Evolutionary conservation across 2,113 vertebrate species (phyloP).

Genomic region (Vidua macroura): DNA sequence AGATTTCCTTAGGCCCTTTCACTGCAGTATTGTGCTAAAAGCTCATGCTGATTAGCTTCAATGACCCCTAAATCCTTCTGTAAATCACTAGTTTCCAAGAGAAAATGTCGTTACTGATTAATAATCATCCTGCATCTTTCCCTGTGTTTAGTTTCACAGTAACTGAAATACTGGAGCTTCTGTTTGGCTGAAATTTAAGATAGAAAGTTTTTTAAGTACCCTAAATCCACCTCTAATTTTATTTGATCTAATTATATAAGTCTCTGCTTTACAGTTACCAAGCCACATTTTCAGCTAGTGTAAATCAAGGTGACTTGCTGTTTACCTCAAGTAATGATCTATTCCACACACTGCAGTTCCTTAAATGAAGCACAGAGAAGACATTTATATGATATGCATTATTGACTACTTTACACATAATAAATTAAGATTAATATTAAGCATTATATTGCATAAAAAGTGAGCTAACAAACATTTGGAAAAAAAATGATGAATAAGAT

Average conservation of each 20-base stretch:
- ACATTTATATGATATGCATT: background rate
- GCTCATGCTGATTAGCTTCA: background rate
- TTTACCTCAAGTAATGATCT: slow-evolving; percentile 6
- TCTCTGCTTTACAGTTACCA: background rate
- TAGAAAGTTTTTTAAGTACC: background rate
- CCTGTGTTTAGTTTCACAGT: background rate
- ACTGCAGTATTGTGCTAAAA: background rate
- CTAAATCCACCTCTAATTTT: background rate
- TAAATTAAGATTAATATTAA: slow-evolving; percentile 31
- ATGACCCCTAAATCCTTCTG: background rate
- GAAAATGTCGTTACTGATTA: background rate
- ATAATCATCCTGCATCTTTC: background rate
- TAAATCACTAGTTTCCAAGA: background rate
- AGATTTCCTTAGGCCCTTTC: background rate
- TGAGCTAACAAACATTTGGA: background rate
- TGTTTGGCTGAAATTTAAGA: background rate
- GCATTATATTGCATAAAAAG: background rate
- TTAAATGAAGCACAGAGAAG: background rate
- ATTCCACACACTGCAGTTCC: background rate
- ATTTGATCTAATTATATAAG: background rate
- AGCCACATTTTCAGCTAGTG: background rate
- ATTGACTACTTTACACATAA: background rate
- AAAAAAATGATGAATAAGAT: background rate
- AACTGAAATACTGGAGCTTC: background rate
- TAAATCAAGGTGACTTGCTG: slow-evolving; percentile 10